phyloP scores from a whole-genome alignment of 1,140 invertebrate species.

The Zaprionus taronus region DNA sequence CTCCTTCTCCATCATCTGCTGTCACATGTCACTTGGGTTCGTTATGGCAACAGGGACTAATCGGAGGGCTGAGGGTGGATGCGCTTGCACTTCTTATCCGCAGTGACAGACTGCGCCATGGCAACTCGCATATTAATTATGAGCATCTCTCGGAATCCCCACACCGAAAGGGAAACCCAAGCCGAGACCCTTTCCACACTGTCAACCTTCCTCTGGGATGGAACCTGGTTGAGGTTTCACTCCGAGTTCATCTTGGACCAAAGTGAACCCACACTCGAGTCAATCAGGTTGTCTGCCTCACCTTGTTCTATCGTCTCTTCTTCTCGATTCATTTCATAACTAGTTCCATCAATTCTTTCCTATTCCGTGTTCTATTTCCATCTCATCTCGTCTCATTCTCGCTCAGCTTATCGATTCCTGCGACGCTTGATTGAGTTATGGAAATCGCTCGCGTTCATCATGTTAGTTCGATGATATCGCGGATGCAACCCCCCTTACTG shows the following conservation, averaged over 20 bases:
- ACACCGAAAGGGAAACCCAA: not conserved
- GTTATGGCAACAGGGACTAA: conserved; percentile 22
- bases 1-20: not conserved
- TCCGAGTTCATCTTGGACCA: not conserved
- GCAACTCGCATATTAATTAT: conserved; percentile 52
- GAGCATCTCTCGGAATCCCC: conserved; percentile 6
- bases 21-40: conserved; percentile 27
- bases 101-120: conserved; percentile 45
- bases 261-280: not conserved
- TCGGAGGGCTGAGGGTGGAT: conserved; percentile 20
- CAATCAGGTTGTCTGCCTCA: not conserved
- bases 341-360: conserved; percentile 35
- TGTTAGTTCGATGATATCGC: conserved; percentile 25
- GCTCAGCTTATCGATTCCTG: conserved; percentile 49
- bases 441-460: conserved; percentile 33
- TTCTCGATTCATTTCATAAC: conserved; percentile 38
- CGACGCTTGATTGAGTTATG: conserved; percentile 48
- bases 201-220: not conserved
- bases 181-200: not conserved
- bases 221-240: conserved; percentile 6
- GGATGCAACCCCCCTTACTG: not conserved
- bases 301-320: too few species aligned
- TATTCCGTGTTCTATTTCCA: conserved; percentile 35
- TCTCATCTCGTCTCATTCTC: conserved; percentile 31
- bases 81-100: conserved; percentile 20